Percentiles rank a stretch among this genome's conserved stretches.
Conservation (phyloP, 2,888 invertebrate species). For the Amblyjoppa fuscipennis region DNA sequence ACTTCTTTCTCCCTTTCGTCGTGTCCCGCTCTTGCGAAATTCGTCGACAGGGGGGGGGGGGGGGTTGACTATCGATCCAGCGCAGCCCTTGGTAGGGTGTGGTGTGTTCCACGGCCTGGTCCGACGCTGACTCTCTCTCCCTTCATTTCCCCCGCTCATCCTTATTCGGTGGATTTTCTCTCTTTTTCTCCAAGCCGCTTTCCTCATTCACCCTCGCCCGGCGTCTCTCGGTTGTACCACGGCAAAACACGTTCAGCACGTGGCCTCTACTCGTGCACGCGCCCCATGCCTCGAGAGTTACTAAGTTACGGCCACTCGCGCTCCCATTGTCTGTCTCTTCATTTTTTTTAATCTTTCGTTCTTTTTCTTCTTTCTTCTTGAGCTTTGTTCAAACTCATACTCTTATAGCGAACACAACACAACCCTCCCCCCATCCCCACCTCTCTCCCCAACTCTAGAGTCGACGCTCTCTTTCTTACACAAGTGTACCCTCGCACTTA, state of each 20-base stretch:
- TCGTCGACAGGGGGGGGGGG: conserved; percentile 46
- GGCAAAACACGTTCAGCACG: conserved; percentile 76
- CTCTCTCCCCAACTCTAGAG: background rate
- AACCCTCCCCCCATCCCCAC: conserved; percentile 9
- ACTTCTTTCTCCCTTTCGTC: conserved; percentile 37
- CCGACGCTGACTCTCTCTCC: conserved; percentile 60
- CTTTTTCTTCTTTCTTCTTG: conserved; percentile 19
- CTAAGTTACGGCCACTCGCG: conserved; percentile 57
- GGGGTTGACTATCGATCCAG: conserved; percentile 77
- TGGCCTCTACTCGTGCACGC: conserved; percentile 72
- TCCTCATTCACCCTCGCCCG: conserved; percentile 47
- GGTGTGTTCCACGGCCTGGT: conserved; percentile 74
- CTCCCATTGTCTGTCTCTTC: conserved; percentile 42
- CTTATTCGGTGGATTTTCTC: conserved; percentile 52
- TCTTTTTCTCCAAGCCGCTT: conserved; percentile 48
- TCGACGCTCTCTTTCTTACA: conserved; percentile 24
- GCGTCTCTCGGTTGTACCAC: conserved; percentile 46
- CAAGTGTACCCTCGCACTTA: conserved; percentile 18
- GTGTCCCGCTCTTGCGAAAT: conserved; percentile 51
- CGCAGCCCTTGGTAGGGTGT: conserved; percentile 53
- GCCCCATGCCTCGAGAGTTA: conserved; percentile 53
- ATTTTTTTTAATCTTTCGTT: conserved; percentile 45
- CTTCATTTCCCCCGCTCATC: conserved; percentile 25
- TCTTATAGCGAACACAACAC: conserved; percentile 10
- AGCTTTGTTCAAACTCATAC: conserved; percentile 20